These are phyloP conservation scores for Periplaneta americana DNA, from an alignment of 1,140 invertebrate genomes.

Conservation along the genomic window DNA sequence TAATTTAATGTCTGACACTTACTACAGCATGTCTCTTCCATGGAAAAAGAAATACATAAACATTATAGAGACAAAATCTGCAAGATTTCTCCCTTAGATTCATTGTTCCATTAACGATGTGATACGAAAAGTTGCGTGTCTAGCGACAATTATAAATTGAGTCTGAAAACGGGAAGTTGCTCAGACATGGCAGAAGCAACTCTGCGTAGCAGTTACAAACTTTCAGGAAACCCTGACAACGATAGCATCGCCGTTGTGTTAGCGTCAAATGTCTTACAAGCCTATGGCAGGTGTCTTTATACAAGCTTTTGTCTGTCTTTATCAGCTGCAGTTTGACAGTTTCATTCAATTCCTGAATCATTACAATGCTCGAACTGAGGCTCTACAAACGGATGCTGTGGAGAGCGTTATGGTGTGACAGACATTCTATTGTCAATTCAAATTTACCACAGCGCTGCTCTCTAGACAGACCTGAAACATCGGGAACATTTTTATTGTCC, in stretches of 20 bases:
- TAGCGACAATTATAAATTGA: not conserved
- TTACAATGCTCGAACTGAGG: not conserved
- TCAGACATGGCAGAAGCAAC: too few species aligned
- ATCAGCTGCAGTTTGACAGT: not conserved
- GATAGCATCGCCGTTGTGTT: not conserved
- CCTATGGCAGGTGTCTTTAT: not conserved
- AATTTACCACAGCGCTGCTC: not conserved
- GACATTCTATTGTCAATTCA: not conserved
- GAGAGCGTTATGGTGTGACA: not conserved
- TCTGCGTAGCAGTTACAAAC: not conserved
- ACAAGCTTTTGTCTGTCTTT: not conserved
- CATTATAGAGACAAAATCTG: too few species aligned
- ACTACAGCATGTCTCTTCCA: too few species aligned
- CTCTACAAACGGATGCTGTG: not conserved
- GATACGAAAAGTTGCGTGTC: not conserved
- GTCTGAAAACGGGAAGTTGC: not conserved
- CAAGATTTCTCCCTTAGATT: too few species aligned
- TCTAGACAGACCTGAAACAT: not conserved
- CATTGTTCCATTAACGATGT: too few species aligned
- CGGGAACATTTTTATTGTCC: not conserved
- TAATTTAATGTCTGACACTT: too few species aligned
- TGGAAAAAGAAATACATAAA: too few species aligned
- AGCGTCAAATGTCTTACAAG: not conserved
- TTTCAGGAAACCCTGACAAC: not conserved
- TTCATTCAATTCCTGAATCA: too few species aligned